Evolutionary conservation across 2,888 invertebrate genomes (phyloP), one percentile per base, ranked within the genome.

Genomic region (Mycogona germanica): DNA sequence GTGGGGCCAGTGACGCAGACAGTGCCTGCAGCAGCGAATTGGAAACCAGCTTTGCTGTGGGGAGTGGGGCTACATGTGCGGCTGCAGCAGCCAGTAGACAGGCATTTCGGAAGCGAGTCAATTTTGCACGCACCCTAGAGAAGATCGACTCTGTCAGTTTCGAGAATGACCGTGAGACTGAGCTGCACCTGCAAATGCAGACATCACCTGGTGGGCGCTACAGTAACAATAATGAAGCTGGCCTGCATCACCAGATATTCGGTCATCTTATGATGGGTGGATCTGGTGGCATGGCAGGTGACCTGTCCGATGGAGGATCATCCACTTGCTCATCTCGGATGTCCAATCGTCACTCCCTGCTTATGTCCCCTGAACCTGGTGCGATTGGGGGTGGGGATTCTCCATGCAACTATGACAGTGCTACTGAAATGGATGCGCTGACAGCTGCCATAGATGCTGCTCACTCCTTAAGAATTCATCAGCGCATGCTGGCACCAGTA

Each of bases 71-170:
- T 42, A 1, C 41, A 53, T 35, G 51, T 53, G 42, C 17, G 35
- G 28, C 29, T 3, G 51, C 38, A 17, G 50, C 21, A 14, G 41
- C 50, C 19, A 49, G 28, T 28, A 26, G 48, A 32, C 19, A 28
- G 29, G 47, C 47, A n/a, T 38, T 37, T 32, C n/a, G 26, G 17
- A 44, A 45, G 14, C 44, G 52, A 23, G 41, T 30, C 21, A 40
- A 52, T 32, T 52, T 52, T 23, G 44, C 32, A 5, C 14, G 52
- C n/a, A 44, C 44, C 14, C 25, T 52, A 23, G 52, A 52, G 19
- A 52, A 52, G 35, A 52, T 52, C 17, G 45, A 52, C 45, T 52
- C 52, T 25, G 52, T 52, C n/a, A 52, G 52, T 35, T 52, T 52
- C 28, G 52, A 52, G 17, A 52, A 52, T 35, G 52, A 52, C 4